phyloP scores from a whole-genome alignment of 2,113 vertebrate species.

The Blennius ocellaris region DNA sequence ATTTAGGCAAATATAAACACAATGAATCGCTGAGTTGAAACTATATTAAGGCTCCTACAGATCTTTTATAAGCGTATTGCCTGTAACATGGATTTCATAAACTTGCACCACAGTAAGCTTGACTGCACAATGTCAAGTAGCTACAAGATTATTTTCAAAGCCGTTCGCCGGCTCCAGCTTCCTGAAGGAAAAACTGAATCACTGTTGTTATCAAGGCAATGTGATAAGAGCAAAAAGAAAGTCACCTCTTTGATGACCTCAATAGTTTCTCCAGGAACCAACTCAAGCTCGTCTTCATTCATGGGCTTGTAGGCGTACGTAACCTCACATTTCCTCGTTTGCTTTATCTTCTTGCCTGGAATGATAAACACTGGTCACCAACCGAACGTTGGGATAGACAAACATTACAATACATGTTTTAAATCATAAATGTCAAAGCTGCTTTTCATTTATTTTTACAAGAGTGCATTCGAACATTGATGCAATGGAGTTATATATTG shows the following conservation, averaged over 20 bases:
- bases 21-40: too few relatives aligned
- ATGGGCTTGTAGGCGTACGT: constrained; percentile 78
- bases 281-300: constrained; percentile 85
- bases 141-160: not conserved
- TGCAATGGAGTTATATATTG: too few relatives aligned
- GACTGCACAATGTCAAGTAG: too few relatives aligned
- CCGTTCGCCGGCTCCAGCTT: not conserved
- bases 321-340: constrained; percentile 85
- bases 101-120: too few relatives aligned
- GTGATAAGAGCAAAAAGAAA: not conserved
- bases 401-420: too few relatives aligned
- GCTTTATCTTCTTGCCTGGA: constrained; percentile 71
- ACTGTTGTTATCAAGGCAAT: not conserved
- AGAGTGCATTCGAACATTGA: too few relatives aligned
- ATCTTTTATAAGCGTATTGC: too few relatives aligned
- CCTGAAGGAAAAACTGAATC: not conserved
- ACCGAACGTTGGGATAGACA: too few relatives aligned
- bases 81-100: too few relatives aligned
- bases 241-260: constrained; percentile 86
- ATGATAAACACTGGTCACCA: constrained; percentile 22
- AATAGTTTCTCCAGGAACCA: constrained; percentile 84
- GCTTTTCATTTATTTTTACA: too few relatives aligned
- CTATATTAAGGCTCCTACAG: too few relatives aligned
- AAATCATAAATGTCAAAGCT: not conserved
- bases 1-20: too few relatives aligned